Conservation (phyloP, 2,113 vertebrate genomes). For the Pseudorhombus dupliciocellatus region DNA sequence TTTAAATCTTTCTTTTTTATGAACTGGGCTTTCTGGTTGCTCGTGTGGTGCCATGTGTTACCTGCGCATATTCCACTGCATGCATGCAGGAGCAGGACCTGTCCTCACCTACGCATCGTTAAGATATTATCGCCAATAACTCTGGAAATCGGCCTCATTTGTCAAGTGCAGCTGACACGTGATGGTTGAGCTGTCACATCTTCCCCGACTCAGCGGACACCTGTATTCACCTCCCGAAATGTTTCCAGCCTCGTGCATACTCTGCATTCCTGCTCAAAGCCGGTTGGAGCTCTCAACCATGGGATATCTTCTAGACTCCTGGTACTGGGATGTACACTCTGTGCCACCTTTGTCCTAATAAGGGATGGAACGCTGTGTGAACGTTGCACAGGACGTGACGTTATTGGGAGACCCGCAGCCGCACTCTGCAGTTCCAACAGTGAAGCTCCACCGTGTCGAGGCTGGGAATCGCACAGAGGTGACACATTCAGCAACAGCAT, state of each 20-base stretch:
- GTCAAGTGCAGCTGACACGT: conserved; percentile 38
- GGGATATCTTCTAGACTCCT: not conserved
- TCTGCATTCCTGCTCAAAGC: conserved; percentile 47
- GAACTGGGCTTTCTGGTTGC: conserved; percentile 44
- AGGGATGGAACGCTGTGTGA: conserved; percentile 27
- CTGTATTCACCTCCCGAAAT: conserved; percentile 51
- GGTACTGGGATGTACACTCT: not conserved
- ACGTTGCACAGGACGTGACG: conserved; percentile 19
- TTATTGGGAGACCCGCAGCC: conserved; percentile 22
- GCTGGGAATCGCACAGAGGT: conserved; percentile 45
- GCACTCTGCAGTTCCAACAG: no score
- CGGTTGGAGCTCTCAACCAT: not conserved
- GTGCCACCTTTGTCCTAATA: conserved; percentile 49
- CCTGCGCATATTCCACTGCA: not conserved
- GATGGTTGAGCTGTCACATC: conserved; percentile 25
- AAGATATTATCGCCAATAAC: conserved; percentile 41
- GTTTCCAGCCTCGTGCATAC: conserved; percentile 22
- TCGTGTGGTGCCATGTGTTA: not conserved
- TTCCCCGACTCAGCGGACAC: conserved; percentile 45
- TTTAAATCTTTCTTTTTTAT: conserved; percentile 35
- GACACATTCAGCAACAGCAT: conserved; percentile 59
- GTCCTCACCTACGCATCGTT: conserved; percentile 35
- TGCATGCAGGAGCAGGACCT: conserved; percentile 29
- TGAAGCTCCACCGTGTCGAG: conserved; percentile 3
- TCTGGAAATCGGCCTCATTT: conserved; percentile 29